Conservation (phyloP, 1,140 invertebrate species). For the Wasmannia auropunctata region DNA sequence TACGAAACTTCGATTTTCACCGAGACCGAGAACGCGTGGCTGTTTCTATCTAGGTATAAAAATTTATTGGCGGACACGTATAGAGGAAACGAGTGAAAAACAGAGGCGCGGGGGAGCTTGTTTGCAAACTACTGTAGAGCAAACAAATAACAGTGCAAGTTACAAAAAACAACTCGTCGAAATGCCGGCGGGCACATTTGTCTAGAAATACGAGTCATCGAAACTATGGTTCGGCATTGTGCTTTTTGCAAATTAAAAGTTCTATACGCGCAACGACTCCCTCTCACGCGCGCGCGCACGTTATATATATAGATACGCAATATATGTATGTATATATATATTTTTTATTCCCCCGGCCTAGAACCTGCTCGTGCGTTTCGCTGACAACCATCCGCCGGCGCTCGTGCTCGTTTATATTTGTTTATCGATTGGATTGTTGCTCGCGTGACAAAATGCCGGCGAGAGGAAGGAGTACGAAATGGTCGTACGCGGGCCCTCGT, state of each 20-base stretch:
- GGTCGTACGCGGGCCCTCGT: constrained; percentile 21
- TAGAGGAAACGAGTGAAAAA: not conserved
- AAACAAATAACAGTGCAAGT: constrained; percentile 52
- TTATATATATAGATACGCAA: constrained; percentile 23
- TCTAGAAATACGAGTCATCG: constrained; percentile 54
- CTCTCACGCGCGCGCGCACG: constrained; percentile 23
- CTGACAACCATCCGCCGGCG: constrained; percentile 46
- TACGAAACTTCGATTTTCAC: not conserved
- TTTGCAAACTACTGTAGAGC: constrained; percentile 27
- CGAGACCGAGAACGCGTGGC: not conserved
- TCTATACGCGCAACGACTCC: constrained; percentile 44
- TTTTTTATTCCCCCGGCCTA: constrained; percentile 37
- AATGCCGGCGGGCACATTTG: constrained; percentile 42
- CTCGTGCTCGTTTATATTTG: constrained; percentile 61
- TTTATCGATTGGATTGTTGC: constrained; percentile 67
- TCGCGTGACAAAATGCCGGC: constrained; percentile 57
- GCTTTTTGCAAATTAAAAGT: constrained; percentile 61
- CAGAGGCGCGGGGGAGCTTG: not conserved
- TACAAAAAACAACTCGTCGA: constrained; percentile 50
- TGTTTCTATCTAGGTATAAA: not conserved
- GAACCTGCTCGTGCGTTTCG: constrained; percentile 11
- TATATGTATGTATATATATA: no score
- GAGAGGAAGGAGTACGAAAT: constrained; percentile 44
- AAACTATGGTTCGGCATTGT: constrained; percentile 31
- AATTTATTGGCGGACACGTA: not conserved